phyloP scores from a whole-genome alignment of 2,113 vertebrate genomes.

The Pogona vitticeps region DNA sequence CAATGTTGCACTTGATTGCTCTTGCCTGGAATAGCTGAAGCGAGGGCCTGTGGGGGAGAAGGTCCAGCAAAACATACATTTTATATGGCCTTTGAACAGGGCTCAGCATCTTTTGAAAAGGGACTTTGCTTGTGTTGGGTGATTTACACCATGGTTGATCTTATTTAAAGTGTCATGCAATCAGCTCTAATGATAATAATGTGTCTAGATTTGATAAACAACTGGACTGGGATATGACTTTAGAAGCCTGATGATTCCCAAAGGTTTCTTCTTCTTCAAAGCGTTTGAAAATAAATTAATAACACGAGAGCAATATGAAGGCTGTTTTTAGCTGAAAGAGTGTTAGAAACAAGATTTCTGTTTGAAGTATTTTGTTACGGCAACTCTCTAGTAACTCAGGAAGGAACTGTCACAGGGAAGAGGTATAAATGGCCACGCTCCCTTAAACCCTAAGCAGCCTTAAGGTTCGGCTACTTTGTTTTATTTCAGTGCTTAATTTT shows the following conservation, averaged over 20 bases:
- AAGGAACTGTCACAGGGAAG: slow-evolving; percentile 10
- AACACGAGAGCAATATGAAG: neutral
- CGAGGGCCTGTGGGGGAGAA: neutral
- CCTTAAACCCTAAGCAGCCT: neutral
- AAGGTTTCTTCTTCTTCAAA: neutral
- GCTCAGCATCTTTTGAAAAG: neutral
- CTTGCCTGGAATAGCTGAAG: slow-evolving; percentile 28
- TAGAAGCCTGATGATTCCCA: neutral
- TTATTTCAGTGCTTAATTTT: neutral
- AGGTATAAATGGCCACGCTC: neutral
- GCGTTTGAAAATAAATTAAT: neutral
- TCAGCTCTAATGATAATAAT: slow-evolving; percentile 41
- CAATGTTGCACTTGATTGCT: neutral
- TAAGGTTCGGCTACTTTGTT: neutral
- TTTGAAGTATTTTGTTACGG: neutral
- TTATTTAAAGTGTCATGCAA: slow-evolving; percentile 25
- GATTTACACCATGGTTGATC: neutral
- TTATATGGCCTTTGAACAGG: neutral
- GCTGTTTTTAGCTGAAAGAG: neutral
- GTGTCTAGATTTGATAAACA: slow-evolving; percentile 32
- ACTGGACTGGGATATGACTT: neutral
- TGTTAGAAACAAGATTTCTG: slow-evolving; percentile 6
- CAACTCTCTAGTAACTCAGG: neutral
- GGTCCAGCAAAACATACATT: neutral
- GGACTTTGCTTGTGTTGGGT: slow-evolving; percentile 11